Percentiles rank a stretch among this genome's conserved stretches.
Evolutionary conservation across 2,888 invertebrate genomes (phyloP).

Genomic region (Syrista parreyssii): DNA sequence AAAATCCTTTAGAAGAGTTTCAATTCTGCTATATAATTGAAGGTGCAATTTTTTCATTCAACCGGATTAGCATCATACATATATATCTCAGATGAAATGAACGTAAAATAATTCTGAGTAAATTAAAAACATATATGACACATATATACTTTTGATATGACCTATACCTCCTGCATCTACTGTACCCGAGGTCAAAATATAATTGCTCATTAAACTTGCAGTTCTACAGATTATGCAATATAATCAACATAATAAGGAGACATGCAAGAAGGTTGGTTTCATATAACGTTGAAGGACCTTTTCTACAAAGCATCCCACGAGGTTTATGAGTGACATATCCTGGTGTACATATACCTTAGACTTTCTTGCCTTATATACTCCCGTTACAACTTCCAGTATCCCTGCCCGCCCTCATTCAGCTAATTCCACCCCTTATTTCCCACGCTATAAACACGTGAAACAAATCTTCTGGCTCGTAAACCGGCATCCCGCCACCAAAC

Average conservation of each 20-base stretch:
- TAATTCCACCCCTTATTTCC: slow-evolving; percentile 40
- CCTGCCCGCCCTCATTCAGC: slow-evolving; percentile 11
- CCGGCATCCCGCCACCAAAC: slow-evolving; percentile 28
- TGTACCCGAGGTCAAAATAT: not conserved
- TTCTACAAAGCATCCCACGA: not conserved
- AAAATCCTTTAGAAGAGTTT: not conserved
- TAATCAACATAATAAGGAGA: not conserved
- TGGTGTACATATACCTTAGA: not conserved
- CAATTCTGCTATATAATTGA: not conserved
- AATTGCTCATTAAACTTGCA: not conserved
- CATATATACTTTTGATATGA: not conserved
- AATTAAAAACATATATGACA: not conserved
- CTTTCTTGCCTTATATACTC: not conserved
- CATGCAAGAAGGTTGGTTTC: not conserved
- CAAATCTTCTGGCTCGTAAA: slow-evolving; percentile 37
- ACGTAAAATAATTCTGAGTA: not conserved
- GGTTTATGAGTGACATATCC: not conserved
- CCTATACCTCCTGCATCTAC: not conserved
- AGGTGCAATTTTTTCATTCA: not conserved
- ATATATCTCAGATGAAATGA: not conserved
- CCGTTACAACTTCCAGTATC: not conserved
- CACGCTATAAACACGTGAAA: slow-evolving; percentile 38
- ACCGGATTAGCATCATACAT: not conserved
- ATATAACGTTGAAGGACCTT: not conserved
- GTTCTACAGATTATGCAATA: not conserved